Evolutionary conservation across 2,797 vertebrate species (phyloP).

Genomic region (Sebastes iracundus): DNA sequence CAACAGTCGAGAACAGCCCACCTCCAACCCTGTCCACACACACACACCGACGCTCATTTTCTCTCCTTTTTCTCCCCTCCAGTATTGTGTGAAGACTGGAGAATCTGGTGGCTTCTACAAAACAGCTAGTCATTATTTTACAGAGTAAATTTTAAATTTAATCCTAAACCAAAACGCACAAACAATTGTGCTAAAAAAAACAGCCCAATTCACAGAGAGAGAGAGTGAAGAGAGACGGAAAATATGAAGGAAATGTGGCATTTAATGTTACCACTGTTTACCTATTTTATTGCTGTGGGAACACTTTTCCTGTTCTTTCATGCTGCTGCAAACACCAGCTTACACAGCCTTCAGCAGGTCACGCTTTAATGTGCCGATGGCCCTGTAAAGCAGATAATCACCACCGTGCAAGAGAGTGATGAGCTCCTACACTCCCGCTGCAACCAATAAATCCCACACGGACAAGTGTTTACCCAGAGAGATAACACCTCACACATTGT

Average conservation of each 20-base stretch:
- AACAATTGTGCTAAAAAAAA: neutral
- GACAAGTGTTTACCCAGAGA: slow-evolving; percentile 63
- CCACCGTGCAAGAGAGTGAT: slow-evolving; percentile 55
- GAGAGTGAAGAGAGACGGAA: neutral
- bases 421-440: slow-evolving; percentile 61
- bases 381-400: slow-evolving; percentile 73
- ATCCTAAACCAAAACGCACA: neutral
- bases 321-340: slow-evolving; percentile 49
- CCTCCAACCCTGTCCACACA: slow-evolving; percentile 21
- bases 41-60: neutral
- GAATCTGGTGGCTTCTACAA: slow-evolving; percentile 2
- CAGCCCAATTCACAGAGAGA: neutral
- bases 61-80: neutral
- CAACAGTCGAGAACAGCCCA: slow-evolving; percentile 25
- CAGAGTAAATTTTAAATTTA: neutral
- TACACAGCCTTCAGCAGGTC: slow-evolving; percentile 47
- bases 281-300: slow-evolving; percentile 61
- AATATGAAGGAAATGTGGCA: slow-evolving; percentile 11
- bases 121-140: neutral
- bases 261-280: slow-evolving; percentile 52
- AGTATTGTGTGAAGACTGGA: slow-evolving; percentile 4
- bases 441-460: slow-evolving; percentile 71
- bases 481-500: slow-evolving; percentile 54
- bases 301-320: slow-evolving; percentile 50
- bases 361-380: slow-evolving; percentile 65